Conservation (phyloP, 2,797 vertebrate species). For the Takifugu rubripes region DNA sequence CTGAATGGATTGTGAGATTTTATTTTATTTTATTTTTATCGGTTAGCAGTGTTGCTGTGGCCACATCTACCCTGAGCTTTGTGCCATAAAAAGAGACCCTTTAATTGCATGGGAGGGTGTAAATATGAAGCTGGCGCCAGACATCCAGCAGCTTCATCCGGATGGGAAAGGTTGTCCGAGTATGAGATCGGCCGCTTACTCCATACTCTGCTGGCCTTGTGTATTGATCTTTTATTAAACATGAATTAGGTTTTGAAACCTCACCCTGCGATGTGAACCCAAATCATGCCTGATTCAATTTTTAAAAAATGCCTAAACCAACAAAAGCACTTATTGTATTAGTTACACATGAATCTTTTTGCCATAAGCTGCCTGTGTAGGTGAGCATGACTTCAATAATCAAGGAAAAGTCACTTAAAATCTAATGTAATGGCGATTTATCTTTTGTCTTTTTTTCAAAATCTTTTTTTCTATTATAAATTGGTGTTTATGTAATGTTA, state of each 20-base stretch:
- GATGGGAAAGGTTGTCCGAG: constrained; percentile 24
- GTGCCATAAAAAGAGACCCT: constrained; percentile 55
- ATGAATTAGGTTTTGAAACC: constrained; percentile 52
- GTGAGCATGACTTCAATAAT: constrained; percentile 65
- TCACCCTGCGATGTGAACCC: constrained; percentile 52
- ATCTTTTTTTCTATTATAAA: constrained; percentile 73
- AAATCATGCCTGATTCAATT: constrained; percentile 53
- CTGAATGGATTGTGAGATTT: constrained; percentile 60
- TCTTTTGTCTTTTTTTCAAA: constrained; percentile 51
- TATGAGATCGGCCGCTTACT: constrained; percentile 38
- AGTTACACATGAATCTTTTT: constrained; percentile 61
- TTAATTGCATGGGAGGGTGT: constrained; percentile 36
- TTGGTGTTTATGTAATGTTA: constrained; percentile 74
- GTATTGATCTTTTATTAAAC: constrained; percentile 28
- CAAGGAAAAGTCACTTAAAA: constrained; percentile 61
- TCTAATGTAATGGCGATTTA: constrained; percentile 71
- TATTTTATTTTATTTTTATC: constrained; percentile 50
- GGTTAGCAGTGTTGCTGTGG: constrained; percentile 44
- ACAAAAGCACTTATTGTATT: constrained; percentile 70
- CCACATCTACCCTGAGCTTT: constrained; percentile 49
- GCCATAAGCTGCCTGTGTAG: constrained; percentile 63
- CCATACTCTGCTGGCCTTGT: constrained; percentile 25
- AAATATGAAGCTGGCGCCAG: constrained; percentile 39
- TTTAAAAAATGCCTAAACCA: constrained; percentile 59
- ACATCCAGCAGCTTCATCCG: constrained; percentile 38